Base-by-base conservation (phyloP, 2,797 vertebrate species). In the Rhinatrema bivittatum region DNA sequence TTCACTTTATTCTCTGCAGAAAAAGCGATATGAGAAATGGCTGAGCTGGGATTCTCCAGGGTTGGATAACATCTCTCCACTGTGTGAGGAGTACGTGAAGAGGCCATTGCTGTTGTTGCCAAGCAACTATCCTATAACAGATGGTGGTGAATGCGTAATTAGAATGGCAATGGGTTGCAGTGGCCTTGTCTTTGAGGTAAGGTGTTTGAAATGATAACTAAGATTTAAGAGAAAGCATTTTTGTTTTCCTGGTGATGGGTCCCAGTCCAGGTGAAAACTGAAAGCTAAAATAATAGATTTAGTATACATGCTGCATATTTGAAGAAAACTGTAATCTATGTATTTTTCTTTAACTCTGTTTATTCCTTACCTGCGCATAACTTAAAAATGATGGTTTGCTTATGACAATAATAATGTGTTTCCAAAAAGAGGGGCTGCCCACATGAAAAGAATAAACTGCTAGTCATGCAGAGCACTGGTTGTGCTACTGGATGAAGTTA, bases 101-200 rank as follows among this genome's bases (percentile, higher is more conserved):
- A 45, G 45, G 61, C 62, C 44, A 44, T 38, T 54, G 29, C 33
- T n/a, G n/a, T n/a, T 36, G 79, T 82, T 80, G 71, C 79, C 65
- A 75, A 52, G 77, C 77, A 82, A 82, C 77, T 0, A 44, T 32
- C 39, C 39, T 14, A 28, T 37, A 16, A 43, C 48, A 29, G 50
- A 34, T 25, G 37, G 53, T 0, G 26, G 51, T 32, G 42, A 58
- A 22, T 21, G n/a, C n/a, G n/a, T n/a, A n/a, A n/a, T n/a, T n/a
- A n/a, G n/a, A 29, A 30, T 42, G 34, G 39, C 36, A 10, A 9
- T 36, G 27, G 20, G 26, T 12, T 42, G 31, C 8, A 29, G 52
- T 20, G 26, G 28, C 24, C 50, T 40, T 45, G 36, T 36, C 14
- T 4, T 32, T 29, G 52, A 60, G 46, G n/a, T 28, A 23, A 40